Conservation (phyloP, 37 sponge, comb jelly and placozoan genomes). For the Mnemiopsis leidyi region DNA sequence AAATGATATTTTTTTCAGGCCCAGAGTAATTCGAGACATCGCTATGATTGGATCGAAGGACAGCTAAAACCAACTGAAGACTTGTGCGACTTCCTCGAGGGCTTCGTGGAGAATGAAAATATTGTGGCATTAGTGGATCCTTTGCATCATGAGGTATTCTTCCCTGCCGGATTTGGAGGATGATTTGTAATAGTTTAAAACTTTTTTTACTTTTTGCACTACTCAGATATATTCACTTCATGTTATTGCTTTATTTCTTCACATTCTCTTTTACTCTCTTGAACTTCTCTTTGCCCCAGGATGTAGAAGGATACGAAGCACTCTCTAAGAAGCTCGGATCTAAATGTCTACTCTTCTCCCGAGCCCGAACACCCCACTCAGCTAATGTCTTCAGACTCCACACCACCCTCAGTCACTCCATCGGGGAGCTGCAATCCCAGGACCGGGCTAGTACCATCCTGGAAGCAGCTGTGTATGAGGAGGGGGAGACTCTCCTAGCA, state of each 20-base stretch:
- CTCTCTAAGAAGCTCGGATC: neutral
- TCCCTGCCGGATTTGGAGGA: no score
- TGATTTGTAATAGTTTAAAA: no score
- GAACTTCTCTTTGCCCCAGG: no score
- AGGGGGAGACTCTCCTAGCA: neutral
- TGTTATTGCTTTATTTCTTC: neutral
- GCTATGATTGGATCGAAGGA: slow-evolving; percentile 59
- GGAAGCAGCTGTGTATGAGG: neutral
- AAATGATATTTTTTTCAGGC: slow-evolving; percentile 3
- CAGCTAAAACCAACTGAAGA: slow-evolving; percentile 54
- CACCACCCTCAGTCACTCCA: neutral
- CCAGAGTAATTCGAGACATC: slow-evolving; percentile 29
- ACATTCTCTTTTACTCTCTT: slow-evolving; percentile 7
- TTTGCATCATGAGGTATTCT: slow-evolving; percentile 59
- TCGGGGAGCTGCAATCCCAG: neutral
- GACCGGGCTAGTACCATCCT: neutral
- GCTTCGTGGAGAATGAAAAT: slow-evolving; percentile 7
- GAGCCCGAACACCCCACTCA: neutral
- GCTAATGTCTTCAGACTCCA: neutral
- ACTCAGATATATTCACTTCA: no score
- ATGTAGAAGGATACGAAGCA: slow-evolving; percentile 28
- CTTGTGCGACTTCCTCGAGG: slow-evolving; percentile 28
- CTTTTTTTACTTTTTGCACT: no score
- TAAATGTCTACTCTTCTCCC: slow-evolving; percentile 43
- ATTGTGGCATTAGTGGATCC: slow-evolving; percentile 36